Base-by-base conservation (phyloP, 2,888 invertebrate genomes). In the Phyllotreta cruciferae region DNA sequence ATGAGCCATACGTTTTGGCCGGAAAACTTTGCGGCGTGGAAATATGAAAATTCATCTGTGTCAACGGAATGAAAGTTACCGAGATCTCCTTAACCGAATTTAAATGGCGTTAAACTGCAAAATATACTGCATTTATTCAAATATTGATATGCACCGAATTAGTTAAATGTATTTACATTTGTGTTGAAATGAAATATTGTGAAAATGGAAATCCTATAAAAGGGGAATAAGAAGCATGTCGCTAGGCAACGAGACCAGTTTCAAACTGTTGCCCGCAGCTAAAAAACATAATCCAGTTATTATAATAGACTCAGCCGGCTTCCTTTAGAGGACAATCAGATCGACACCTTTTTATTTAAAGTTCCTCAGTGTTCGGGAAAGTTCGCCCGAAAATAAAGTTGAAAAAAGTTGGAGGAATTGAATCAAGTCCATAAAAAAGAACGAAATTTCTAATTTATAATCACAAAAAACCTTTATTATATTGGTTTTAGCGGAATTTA, bases 211-310 rank as follows among this genome's bases (percentile, higher is more conserved):
- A 24, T 24, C 4, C 24, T 1, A 24, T 24, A 24, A 24, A 24
- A 24, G 24, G 24, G 24, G 24, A 24, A 24, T 24, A 24, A 24
- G 24, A 62, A 64, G 58, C 24, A 24, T 24, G 24, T 24, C 47
- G 47, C 47, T 47, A 6, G 11, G 47, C 47, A 6, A 56, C 64
- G 64, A 61, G 55, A 45, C 63, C 58, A 62, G 66, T 66, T 53
- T 68, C 71, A 70, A 71, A 70, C 69, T 47, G 49, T 52, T 69
- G 69, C 66, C 68, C 66, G 70, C 63, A 66, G 66, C 64, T 65
- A 55, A 69, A 70, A 72, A 72, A 71, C 72, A 71, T 76, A 75
- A 76, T 76, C 74, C 72, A 73, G 74, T 76, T 76, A 74, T 75
- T 74, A 73, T 74, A 75, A 75, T 75, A 75, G 67, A 71, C 71